Evolutionary conservation across 2,113 vertebrate genomes (phyloP).

Genomic region (Lepisosteus oculatus): DNA sequence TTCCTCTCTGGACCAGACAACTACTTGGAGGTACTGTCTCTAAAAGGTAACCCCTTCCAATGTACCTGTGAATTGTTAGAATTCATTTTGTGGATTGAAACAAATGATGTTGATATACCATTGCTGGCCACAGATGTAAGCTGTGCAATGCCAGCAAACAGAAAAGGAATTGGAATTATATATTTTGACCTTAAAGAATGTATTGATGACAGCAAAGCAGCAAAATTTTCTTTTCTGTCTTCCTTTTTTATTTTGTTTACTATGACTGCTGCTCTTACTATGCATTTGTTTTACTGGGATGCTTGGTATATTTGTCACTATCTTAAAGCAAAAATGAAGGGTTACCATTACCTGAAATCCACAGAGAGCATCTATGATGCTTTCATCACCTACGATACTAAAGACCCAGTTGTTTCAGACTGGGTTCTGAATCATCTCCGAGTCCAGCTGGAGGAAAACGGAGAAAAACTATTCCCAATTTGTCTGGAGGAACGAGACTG

Average conservation of each 20-base stretch:
- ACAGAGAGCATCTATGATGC: slow-evolving; percentile 53
- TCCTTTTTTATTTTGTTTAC: slow-evolving; percentile 48
- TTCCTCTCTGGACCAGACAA: slow-evolving; percentile 39
- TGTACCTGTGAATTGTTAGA: slow-evolving; percentile 64
- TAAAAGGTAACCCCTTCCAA: slow-evolving; percentile 66
- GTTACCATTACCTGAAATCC: slow-evolving; percentile 47
- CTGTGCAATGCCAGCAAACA: slow-evolving; percentile 45
- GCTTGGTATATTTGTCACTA: slow-evolving; percentile 58
- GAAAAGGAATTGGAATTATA: slow-evolving; percentile 34
- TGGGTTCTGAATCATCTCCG: slow-evolving; percentile 67
- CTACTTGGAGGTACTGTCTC: slow-evolving; percentile 41
- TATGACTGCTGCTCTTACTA: slow-evolving; percentile 46
- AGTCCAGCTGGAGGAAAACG: slow-evolving; percentile 63
- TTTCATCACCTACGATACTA: slow-evolving; percentile 67
- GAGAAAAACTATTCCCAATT: slow-evolving; percentile 51
- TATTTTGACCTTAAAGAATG: slow-evolving; percentile 53
- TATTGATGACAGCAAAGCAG: slow-evolving; percentile 40
- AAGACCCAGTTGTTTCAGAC: slow-evolving; percentile 60
- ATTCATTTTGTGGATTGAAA: slow-evolving; percentile 63
- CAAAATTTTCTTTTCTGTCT: slow-evolving; percentile 44
- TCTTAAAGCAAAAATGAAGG: slow-evolving; percentile 56
- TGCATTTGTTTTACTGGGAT: slow-evolving; percentile 74
- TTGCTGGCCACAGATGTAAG: slow-evolving; percentile 50
- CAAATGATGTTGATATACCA: slow-evolving; percentile 52
- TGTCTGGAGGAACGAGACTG: slow-evolving; percentile 69